Base-by-base conservation (phyloP, 2,797 vertebrate species). In the Carduelis carduelis region DNA sequence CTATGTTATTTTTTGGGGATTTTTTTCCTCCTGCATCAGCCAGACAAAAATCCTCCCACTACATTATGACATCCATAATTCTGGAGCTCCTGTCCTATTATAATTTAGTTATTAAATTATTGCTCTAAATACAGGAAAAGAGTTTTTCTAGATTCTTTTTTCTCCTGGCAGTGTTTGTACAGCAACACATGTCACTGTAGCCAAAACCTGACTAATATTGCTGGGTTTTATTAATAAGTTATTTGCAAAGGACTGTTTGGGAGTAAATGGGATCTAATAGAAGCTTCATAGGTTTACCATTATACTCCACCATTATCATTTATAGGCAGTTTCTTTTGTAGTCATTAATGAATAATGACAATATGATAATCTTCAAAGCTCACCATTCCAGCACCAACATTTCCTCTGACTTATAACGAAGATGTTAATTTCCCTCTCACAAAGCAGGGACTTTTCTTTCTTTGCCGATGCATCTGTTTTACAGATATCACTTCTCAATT, bases 281-380 rank as follows among this genome's bases (percentile, higher is more conserved):
- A 39, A 87, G 59, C 71, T 92, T 87, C 68, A 23, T 44, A 81
- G 79, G 32, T 96, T 96, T 97, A 94, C 83, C 80, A 60, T 90
- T 92, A 28, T 65, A 68, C 95, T 93, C 96, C 69, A 93, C 76
- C 13, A 22, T 96, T 95, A 93, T 41, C 27, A 77, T 68, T 93
- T 89, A 95, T 87, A 96, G 66, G 59, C 88, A 56, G 90, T 93
- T 97, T 96, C 94, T 96, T 97, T 96, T 95, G 81, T 75, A 93
- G 90, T 95, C 93, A 93, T 96, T 97, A 96, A 96, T 95, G 95
- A 94, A 81, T 96, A 97, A 97, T 75, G 96, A 96, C 97, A 94
- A 92, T 93, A 93, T 95, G 93, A 96, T 95, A 96, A 96, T 96
- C 96, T 96, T 95, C 94, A 95, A 92, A 96, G 69, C 61, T 97